These are phyloP conservation scores for Notiomystis cincta DNA, from an alignment of 2,113 vertebrate species.

Conservation along the genomic window DNA sequence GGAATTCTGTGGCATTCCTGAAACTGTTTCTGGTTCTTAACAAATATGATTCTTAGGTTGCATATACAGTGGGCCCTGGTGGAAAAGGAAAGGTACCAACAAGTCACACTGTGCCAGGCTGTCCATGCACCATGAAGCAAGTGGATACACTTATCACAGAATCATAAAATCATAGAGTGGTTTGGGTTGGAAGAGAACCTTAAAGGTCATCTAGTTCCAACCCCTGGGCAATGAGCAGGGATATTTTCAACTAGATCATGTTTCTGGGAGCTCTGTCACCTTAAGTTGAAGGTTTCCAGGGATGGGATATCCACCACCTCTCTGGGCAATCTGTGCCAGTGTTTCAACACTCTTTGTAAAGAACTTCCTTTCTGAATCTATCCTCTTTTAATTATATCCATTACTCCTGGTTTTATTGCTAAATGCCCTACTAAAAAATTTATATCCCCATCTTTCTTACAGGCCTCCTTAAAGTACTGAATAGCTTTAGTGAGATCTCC, in stretches of 20 bases:
- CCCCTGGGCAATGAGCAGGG: not conserved
- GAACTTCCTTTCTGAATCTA: not conserved
- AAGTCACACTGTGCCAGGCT: not conserved
- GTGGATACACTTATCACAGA: not conserved
- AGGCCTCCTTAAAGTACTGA: not conserved
- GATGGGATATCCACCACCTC: not conserved
- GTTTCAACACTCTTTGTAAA: not conserved
- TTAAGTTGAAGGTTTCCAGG: not conserved
- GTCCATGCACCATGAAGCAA: not conserved
- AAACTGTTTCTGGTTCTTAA: not conserved
- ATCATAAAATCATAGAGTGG: not conserved
- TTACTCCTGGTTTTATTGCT: not conserved
- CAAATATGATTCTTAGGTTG: not conserved
- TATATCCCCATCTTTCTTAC: not conserved
- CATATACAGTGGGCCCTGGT: not conserved
- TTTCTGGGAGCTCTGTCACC: not conserved
- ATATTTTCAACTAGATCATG: not conserved
- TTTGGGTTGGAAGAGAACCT: not conserved
- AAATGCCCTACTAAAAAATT: not conserved
- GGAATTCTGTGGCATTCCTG: not conserved
- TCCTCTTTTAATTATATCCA: not conserved
- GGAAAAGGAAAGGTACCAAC: not conserved
- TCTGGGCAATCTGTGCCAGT: not conserved
- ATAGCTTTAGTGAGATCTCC: not conserved
- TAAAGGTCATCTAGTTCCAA: not conserved